Evolutionary conservation across 2,797 vertebrate species (phyloP).

Genomic region (Ceryle rudis): DNA sequence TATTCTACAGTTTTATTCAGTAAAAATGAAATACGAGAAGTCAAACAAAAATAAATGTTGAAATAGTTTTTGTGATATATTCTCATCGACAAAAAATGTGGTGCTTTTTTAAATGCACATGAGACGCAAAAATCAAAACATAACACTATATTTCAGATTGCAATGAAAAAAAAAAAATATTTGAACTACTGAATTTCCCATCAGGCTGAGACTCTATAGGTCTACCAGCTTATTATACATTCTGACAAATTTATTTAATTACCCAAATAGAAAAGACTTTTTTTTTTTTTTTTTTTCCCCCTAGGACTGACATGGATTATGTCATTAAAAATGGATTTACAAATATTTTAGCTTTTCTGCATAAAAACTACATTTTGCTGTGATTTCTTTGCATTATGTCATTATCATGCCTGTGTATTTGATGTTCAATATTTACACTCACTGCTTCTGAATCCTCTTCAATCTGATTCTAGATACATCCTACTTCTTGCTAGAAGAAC

Average conservation of each 20-base stretch:
- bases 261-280: neutral
- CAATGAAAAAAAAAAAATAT: neutral
- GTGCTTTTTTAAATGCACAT: neutral
- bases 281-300: neutral
- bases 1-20: neutral
- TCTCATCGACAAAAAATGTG: neutral
- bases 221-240: neutral
- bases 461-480: neutral
- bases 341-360: slow-evolving; percentile 23
- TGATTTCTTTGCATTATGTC: neutral
- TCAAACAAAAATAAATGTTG: neutral
- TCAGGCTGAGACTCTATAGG: neutral
- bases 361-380: neutral
- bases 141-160: neutral
- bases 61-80: neutral
- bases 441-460: neutral
- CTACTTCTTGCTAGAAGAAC: neutral
- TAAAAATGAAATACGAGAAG: neutral
- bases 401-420: neutral
- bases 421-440: neutral
- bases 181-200: neutral
- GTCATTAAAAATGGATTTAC: slow-evolving; percentile 18
- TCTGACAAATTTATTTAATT: slow-evolving; percentile 22
- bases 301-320: neutral
- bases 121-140: neutral